These are phyloP conservation scores for Novumbra hubbsi DNA, from an alignment of 2,797 vertebrate genomes.

Conservation along the genomic window DNA sequence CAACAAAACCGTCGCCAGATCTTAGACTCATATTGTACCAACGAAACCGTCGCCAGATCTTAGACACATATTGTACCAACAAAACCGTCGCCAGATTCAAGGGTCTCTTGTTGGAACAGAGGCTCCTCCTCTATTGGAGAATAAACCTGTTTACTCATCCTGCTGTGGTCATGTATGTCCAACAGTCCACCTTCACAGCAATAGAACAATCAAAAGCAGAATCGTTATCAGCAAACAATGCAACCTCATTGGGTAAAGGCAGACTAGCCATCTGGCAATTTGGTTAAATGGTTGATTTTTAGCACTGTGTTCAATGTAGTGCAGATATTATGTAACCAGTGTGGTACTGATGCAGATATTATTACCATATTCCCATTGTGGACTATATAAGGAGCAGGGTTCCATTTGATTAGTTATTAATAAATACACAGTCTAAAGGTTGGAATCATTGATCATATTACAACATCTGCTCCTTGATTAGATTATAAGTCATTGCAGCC, in stretches of 20 bases:
- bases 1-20: too few relatives aligned
- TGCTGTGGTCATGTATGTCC: not conserved
- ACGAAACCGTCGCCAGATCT: not conserved
- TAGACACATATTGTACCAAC: too few relatives aligned
- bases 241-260: too few relatives aligned
- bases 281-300: too few relatives aligned
- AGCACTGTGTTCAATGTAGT: too few relatives aligned
- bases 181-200: not conserved
- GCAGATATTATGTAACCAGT: too few relatives aligned
- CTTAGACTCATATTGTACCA: not conserved
- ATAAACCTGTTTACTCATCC: not conserved
- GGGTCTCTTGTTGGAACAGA: not conserved
- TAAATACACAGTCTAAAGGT: constrained; percentile 43
- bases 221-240: too few relatives aligned
- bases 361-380: not conserved
- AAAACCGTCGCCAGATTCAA: too few relatives aligned
- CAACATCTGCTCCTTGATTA: not conserved
- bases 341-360: not conserved
- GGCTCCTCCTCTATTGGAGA: not conserved
- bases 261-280: too few relatives aligned
- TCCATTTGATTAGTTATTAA: not conserved
- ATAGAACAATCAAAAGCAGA: not conserved
- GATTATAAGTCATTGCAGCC: not conserved
- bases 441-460: not conserved
- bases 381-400: not conserved